A percentile compares a stretch with the other conserved stretches of the same genome.
These are phyloP conservation scores for Pachypanchax playfairii DNA, from an alignment of 2,113 vertebrate species.

Conservation along the genomic window DNA sequence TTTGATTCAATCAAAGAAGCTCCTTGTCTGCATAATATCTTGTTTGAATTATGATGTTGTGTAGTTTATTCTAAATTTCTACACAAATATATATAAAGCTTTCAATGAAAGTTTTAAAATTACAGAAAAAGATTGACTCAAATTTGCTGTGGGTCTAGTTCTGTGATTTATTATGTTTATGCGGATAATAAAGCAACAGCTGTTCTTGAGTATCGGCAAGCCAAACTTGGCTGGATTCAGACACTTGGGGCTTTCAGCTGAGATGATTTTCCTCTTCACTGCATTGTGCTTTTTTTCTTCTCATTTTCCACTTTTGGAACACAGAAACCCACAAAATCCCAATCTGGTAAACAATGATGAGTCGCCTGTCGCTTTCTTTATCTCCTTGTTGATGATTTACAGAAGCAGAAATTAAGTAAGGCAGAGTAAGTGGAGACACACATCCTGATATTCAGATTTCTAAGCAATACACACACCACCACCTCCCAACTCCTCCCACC, in stretches of 20 bases:
- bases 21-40: background rate
- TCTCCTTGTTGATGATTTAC: constrained; percentile 28
- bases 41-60: background rate
- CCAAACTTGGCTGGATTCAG: constrained; percentile 49
- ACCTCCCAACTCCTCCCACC: constrained; percentile 25
- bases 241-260: constrained; percentile 36
- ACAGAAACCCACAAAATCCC: constrained; percentile 29
- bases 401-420: constrained; percentile 63
- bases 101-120: constrained; percentile 1
- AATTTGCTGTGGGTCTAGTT: constrained; percentile 20
- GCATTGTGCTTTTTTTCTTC: background rate
- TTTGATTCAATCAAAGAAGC: background rate
- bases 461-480: constrained; percentile 13
- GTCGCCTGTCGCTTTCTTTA: constrained; percentile 33
- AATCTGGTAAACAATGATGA: constrained; percentile 46
- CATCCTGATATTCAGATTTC: constrained; percentile 7
- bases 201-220: constrained; percentile 45
- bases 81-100: constrained; percentile 22
- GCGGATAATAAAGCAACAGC: constrained; percentile 57
- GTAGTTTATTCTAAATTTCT: background rate
- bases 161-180: constrained; percentile 57
- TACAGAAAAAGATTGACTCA: constrained; percentile 29
- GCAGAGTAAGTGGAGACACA: constrained; percentile 14
- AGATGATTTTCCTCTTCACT: constrained; percentile 23
- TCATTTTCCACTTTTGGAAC: constrained; percentile 23